phyloP scores from a whole-genome alignment of 2,888 invertebrate species.

The Yponomeuta cagnagella region DNA sequence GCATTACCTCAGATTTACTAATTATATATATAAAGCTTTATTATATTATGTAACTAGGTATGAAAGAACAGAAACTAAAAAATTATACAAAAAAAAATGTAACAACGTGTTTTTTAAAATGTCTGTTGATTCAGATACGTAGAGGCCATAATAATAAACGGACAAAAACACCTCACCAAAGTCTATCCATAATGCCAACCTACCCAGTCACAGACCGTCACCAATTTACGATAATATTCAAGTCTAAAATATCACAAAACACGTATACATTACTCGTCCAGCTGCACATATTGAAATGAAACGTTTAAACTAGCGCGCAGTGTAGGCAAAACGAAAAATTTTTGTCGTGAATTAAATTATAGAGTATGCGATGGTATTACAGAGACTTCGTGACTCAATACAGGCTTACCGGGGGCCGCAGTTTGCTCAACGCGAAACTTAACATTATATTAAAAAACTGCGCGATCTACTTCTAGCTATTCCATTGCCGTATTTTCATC shows the following conservation, averaged over 20 bases:
- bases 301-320: neutral
- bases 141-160: neutral
- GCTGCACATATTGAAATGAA: neutral
- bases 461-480: neutral
- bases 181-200: neutral
- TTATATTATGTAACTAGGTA: too few species aligned
- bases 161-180: neutral
- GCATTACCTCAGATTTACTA: too few species aligned
- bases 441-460: constrained; percentile 2
- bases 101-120: neutral
- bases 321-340: neutral
- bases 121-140: neutral
- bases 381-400: neutral
- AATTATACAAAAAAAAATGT: too few species aligned
- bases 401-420: neutral
- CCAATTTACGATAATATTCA: neutral
- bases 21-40: too few species aligned
- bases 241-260: neutral
- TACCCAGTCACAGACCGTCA: neutral
- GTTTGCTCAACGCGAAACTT: neutral
- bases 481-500: constrained; percentile 12
- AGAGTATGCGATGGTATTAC: neutral
- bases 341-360: neutral
- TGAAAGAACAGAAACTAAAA: too few species aligned
- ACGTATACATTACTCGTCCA: neutral